Conservation (phyloP, 2,797 vertebrate genomes). For the Oreortyx pictus region DNA sequence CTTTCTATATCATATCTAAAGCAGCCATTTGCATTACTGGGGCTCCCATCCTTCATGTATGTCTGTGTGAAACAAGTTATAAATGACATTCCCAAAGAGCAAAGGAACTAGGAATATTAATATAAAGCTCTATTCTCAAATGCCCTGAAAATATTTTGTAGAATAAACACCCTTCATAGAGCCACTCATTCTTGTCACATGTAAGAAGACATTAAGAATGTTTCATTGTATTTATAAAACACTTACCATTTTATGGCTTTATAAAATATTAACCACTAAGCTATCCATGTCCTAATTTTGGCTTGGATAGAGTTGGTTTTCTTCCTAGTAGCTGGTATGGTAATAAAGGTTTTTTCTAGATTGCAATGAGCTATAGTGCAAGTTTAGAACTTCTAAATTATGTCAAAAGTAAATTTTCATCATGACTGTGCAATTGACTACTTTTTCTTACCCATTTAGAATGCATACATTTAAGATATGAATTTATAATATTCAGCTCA, state of each 20-base stretch:
- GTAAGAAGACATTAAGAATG: background rate
- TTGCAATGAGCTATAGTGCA: background rate
- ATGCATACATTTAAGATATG: background rate
- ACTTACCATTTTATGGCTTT: background rate
- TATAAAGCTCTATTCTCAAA: background rate
- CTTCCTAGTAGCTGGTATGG: background rate
- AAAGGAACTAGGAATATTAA: background rate
- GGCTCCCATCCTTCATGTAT: background rate
- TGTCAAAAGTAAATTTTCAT: background rate
- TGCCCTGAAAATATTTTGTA: background rate
- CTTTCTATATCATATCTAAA: background rate
- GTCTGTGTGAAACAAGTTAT: background rate
- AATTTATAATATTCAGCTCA: background rate
- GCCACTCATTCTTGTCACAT: background rate
- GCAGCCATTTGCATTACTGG: background rate
- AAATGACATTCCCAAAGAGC: background rate
- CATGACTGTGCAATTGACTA: background rate
- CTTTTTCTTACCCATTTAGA: background rate
- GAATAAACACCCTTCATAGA: background rate
- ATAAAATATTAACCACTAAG: background rate
- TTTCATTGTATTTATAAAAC: background rate
- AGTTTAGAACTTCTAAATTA: constrained; percentile 12
- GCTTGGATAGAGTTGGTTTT: background rate
- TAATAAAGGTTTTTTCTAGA: background rate
- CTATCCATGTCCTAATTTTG: background rate